Evolutionary conservation across 2,113 vertebrate genomes (phyloP), one percentile per base, ranked within the genome.

Genomic region (Aphelocoma coerulescens): DNA sequence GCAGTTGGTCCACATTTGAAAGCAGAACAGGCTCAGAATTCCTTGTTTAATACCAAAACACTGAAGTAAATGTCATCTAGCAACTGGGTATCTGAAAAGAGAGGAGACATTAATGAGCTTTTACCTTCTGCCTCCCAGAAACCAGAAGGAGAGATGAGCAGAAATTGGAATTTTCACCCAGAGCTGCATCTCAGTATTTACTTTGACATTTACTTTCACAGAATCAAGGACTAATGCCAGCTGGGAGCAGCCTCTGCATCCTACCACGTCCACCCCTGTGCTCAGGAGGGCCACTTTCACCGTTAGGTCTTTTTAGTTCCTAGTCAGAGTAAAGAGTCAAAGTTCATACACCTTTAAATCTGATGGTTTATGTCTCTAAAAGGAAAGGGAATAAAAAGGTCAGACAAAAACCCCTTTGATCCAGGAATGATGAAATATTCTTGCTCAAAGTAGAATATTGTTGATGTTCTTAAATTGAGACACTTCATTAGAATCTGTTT

Each of bases 401-500:
- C 69, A 77, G 80, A 22, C 78, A 81, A 92, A 76, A 63, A 0
- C 0, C 19, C 35, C 75, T 92, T 89, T 86, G 86, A 84, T 93
- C 48, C 1, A 6, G 44, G 61, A 95, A 78, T 95, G 86, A 81
- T 57, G 76, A 95, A 89, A 93, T 97, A 81, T 59, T 91, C 76
- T 57, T 91, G 73, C 84, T 95, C 89, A 85, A 93, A 95, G 95
- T 72, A 48, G 69, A 92, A 75, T 93, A 51, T 39, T 74, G 68
- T 94, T 87, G 80, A 89, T 43, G n/a, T 95, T 87, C 65, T 63
- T 84, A 63, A 94, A 89, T 67, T 22, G 69, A 84, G 66, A 74
- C 95, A 95, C 96, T 95, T 95, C 76, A 94, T 97, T 95, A 95
- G 57, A 92, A 85, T 95, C 86, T 97, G 93, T 75, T 52, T 87